A percentile compares a stretch with the other conserved stretches of the same genome.
These are phyloP conservation scores for Nemoura dubitans DNA, from an alignment of 2,888 invertebrate genomes.

Conservation along the genomic window DNA sequence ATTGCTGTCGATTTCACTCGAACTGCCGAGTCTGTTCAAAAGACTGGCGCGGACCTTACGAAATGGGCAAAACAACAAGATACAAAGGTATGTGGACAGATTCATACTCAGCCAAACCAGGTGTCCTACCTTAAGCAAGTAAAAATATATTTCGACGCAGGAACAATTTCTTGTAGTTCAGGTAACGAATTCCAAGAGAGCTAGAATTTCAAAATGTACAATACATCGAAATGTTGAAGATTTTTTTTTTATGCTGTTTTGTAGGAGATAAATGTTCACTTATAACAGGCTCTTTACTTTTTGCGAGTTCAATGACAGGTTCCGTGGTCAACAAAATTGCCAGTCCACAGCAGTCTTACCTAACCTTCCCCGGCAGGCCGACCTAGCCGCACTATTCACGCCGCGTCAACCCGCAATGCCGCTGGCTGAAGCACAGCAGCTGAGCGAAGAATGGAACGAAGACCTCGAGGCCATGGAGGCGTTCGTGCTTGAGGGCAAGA, in stretches of 20 bases:
- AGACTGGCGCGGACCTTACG: conserved; percentile 95
- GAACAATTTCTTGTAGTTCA: too few species aligned
- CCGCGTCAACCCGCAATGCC: conserved; percentile 92
- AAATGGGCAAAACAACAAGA: conserved; percentile 91
- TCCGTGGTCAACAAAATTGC: too few species aligned
- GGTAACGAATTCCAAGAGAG: too few species aligned
- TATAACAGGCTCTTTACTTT: too few species aligned
- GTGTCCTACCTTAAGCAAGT: conserved; percentile 7
- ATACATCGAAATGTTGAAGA: too few species aligned
- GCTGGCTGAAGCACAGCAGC: conserved; percentile 81
- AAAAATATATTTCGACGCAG: background rate
- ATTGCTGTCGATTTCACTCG: conserved; percentile 98
- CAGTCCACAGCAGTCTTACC: background rate
- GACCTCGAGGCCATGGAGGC: conserved; percentile 98
- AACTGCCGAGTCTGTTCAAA: conserved; percentile 95
- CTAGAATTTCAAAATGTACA: too few species aligned
- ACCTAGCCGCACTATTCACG: conserved; percentile 94
- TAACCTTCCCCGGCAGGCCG: conserved; percentile 68
- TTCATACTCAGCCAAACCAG: conserved; percentile 30
- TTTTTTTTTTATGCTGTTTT: too few species aligned
- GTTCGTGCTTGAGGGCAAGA: conserved; percentile 95
- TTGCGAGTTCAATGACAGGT: too few species aligned
- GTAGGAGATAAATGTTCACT: too few species aligned
- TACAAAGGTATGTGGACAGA: conserved; percentile 69
- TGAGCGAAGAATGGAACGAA: conserved; percentile 97